These are phyloP conservation scores for Samia ricini DNA, from an alignment of 1,140 invertebrate genomes.

Conservation along the genomic window DNA sequence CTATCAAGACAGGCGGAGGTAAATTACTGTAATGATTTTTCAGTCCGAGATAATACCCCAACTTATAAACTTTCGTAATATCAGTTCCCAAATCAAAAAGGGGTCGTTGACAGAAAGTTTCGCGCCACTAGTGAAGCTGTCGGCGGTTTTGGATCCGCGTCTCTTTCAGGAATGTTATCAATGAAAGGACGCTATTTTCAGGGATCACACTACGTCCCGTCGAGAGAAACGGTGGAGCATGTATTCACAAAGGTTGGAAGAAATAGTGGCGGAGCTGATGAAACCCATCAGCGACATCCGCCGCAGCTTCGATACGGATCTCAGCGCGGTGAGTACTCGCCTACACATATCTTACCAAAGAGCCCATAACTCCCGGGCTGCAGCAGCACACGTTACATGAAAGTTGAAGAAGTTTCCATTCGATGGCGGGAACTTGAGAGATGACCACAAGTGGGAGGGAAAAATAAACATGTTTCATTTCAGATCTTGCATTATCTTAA, in stretches of 20 bases:
- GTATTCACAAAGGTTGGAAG: conserved; percentile 67
- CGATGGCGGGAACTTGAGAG: background rate
- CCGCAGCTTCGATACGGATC: conserved; percentile 69
- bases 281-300: conserved; percentile 65
- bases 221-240: conserved; percentile 69
- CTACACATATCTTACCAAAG: background rate
- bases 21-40: conserved; percentile 16
- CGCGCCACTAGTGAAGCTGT: conserved; percentile 54
- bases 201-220: conserved; percentile 43
- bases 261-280: conserved; percentile 73
- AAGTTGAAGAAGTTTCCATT: background rate
- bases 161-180: conserved; percentile 64
- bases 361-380: background rate
- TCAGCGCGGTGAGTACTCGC: conserved; percentile 55
- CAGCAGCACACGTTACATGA: background rate
- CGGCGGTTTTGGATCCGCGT: conserved; percentile 41
- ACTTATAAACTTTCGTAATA: conserved; percentile 23
- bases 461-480: background rate
- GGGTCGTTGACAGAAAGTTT: conserved; percentile 63
- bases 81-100: conserved; percentile 48
- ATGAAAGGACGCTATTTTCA: conserved; percentile 58
- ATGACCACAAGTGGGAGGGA: background rate
- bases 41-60: background rate
- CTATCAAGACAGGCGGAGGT: conserved; percentile 47
- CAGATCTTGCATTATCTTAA: background rate